Percentiles rank a stretch among this genome's conserved stretches.
phyloP scores from a whole-genome alignment of 1,140 invertebrate species.

The Micrasema longulum region DNA sequence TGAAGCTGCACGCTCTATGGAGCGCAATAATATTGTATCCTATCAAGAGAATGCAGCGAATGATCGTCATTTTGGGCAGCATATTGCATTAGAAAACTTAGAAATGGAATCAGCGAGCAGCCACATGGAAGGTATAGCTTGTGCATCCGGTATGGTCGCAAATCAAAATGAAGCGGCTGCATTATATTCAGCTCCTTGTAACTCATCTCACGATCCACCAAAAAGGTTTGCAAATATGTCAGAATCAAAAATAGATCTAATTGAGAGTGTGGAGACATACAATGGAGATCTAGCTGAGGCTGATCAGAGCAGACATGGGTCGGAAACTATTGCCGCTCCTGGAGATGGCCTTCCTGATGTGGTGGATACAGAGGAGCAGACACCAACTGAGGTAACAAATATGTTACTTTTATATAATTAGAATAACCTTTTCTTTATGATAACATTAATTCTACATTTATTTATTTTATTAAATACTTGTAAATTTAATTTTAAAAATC shows the following conservation, averaged over 20 bases:
- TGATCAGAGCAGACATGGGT: constrained; percentile 62
- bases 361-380: constrained; percentile 66
- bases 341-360: constrained; percentile 60
- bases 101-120: constrained; percentile 1
- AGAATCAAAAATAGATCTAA: constrained; percentile 64
- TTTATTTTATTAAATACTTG: too few relatives aligned
- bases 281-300: constrained; percentile 67
- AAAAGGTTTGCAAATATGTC: constrained; percentile 18
- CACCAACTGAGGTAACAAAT: constrained; percentile 68
- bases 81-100: constrained; percentile 4
- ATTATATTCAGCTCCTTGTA: not conserved
- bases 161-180: constrained; percentile 28
- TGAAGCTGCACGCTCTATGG: not conserved
- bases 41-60: constrained; percentile 30
- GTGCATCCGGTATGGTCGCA: constrained; percentile 5
- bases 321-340: constrained; percentile 48
- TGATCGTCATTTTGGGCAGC: constrained; percentile 11
- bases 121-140: too few relatives aligned
- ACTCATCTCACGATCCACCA: constrained; percentile 21
- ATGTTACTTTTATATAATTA: too few relatives aligned
- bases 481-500: too few relatives aligned
- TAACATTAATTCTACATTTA: too few relatives aligned
- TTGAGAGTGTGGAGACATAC: constrained; percentile 65
- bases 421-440: too few relatives aligned
- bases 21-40: not conserved